Base-by-base conservation (phyloP, 37 sponge, comb jelly and placozoan species). In the Petrosia ficiformis region DNA sequence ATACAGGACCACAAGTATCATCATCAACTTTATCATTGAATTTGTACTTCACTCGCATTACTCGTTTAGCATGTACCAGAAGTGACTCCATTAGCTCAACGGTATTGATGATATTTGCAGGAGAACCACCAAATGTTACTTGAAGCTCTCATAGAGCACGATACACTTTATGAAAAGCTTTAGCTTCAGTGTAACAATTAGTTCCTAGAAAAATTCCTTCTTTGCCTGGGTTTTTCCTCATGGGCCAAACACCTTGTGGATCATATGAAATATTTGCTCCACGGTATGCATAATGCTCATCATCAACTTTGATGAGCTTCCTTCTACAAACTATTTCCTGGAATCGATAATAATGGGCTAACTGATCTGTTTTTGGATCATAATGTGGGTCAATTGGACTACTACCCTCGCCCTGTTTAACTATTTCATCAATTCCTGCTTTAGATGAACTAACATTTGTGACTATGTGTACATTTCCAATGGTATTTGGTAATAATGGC, bases 1-100 rank as follows among this genome's bases (percentile, higher is more conserved):
- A 85, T 3, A 85, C 80, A 38, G 86, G 86, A 2, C 86, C 86
- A 79, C 86, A 85, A 14, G 79, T 79, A 0, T 78, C 80, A 32
- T 68, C 76, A 40, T 24, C 4, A 5, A n/a, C 63, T 61, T 24
- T 5, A 61, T 8, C n/a, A 8, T 19, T 19, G 26, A 61, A 61
- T 30, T 21, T 75, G 6, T 37, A 38, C 38, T 32, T 29, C 24
- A 59, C 77, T 64, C 70, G 59, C 76, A 83, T 83, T 24, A 67
- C 44, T 33, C 65, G 77, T 61, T 83, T 78, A 22, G 74, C 89
- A 83, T 83, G 84, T 2, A 86, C 68, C 19, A 66, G 69, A 32
- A 90, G 65, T 10, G 79, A 38, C 39, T 81, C 79, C 92, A 90
- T 90, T 1, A 75, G 39, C 16, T 29, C 16, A 39, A 90, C 67